Percentiles rank a stretch among this genome's conserved stretches.
Conservation (phyloP, 1,140 invertebrate species). For the Ooceraea biroi region DNA sequence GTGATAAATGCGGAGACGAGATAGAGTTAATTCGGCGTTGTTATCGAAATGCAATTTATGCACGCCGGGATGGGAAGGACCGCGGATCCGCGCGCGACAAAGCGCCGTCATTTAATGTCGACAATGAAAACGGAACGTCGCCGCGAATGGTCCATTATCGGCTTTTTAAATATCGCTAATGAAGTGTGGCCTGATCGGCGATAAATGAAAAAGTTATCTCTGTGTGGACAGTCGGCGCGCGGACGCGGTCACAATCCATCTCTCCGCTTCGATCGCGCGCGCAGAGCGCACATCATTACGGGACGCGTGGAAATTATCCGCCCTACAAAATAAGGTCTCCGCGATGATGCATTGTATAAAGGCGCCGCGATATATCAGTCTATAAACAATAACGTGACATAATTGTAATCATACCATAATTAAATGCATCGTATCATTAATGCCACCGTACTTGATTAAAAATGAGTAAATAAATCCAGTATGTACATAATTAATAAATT, state of each 20-base stretch:
- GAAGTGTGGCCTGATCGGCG: constrained; percentile 38
- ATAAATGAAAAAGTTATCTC: constrained; percentile 58
- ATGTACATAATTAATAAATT: constrained; percentile 23
- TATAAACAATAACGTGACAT: not conserved
- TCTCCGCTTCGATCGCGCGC: not conserved
- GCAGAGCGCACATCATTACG: constrained; percentile 9
- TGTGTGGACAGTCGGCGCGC: constrained; percentile 30
- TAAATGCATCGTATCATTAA: not conserved
- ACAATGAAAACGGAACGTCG: constrained; percentile 55
- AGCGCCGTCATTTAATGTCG: constrained; percentile 70
- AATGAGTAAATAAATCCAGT: constrained; percentile 3
- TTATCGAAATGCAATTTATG: constrained; percentile 77
- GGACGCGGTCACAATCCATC: constrained; percentile 12
- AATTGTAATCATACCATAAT: too few relatives aligned
- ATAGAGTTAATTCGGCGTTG: constrained; percentile 76
- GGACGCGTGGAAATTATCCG: constrained; percentile 11
- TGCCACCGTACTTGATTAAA: constrained; percentile 8
- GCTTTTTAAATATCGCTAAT: constrained; percentile 60
- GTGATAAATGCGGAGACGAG: constrained; percentile 72
- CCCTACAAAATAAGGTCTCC: constrained; percentile 4
- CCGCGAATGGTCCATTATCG: constrained; percentile 34
- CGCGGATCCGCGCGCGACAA: constrained; percentile 46
- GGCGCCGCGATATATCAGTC: not conserved
- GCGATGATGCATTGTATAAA: not conserved
- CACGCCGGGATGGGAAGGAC: constrained; percentile 31